Percentiles rank a stretch among this genome's conserved stretches.
phyloP scores from a whole-genome alignment of 2,797 vertebrate species.

The Pristis pectinata region DNA sequence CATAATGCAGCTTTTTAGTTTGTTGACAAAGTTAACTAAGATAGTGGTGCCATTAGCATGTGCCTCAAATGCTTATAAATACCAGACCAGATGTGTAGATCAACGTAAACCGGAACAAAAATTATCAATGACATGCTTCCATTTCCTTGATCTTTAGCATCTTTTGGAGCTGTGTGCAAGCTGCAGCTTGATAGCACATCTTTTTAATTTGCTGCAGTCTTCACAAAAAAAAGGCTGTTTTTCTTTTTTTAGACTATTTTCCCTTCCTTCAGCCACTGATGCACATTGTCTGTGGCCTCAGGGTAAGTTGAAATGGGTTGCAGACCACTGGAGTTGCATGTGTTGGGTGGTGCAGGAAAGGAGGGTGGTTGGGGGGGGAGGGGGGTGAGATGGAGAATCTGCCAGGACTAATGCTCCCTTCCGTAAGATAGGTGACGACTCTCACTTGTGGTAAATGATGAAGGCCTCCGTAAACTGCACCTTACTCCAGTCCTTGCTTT shows the following conservation, averaged over 20 bases:
- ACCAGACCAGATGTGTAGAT: slow-evolving; percentile 25
- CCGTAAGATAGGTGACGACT: too few relatives aligned
- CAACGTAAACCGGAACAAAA: slow-evolving; percentile 7
- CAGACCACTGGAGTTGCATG: not conserved
- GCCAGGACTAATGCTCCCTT: not conserved
- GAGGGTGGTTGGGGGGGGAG: not conserved
- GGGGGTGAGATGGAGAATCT: not conserved
- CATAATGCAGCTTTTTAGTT: not conserved
- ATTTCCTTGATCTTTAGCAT: not conserved
- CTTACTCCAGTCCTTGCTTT: not conserved
- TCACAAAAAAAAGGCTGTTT: not conserved
- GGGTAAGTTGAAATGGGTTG: not conserved
- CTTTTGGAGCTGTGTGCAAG: not conserved
- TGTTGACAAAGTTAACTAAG: slow-evolving; percentile 27
- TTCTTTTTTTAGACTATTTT: not conserved
- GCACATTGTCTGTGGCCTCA: not conserved
- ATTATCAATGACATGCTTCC: slow-evolving; percentile 20
- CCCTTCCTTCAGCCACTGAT: not conserved
- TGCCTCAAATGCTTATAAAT: not conserved
- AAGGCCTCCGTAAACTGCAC: too few relatives aligned
- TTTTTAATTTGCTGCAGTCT: slow-evolving; percentile 29
- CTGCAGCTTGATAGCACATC: not conserved
- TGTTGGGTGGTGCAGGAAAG: not conserved
- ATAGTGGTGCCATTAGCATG: slow-evolving; percentile 15
- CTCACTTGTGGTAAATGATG: too few relatives aligned